Evolutionary conservation across 2,797 vertebrate species (phyloP), one percentile per base, ranked within the genome.

Genomic region (Malacoraja senta): DNA sequence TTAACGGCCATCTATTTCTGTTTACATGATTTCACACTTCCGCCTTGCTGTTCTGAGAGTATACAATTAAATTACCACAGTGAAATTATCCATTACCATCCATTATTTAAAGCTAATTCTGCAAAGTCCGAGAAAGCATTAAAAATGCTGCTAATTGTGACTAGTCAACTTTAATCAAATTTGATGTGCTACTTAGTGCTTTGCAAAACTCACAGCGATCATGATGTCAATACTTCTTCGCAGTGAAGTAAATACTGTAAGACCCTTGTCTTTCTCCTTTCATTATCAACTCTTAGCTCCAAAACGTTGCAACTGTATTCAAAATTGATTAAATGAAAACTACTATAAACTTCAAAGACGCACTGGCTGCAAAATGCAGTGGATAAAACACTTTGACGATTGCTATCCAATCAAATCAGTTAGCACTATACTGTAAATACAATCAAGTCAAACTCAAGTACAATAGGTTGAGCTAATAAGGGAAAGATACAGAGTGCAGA

Each of bases 71-170:
- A 95, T 96, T 95, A 95, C 93, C 83, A 19, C 79, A 65, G 93
- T 35, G 94, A 93, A 95, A 95, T 96, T 94, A 95, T 93, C 93
- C 93, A 93, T 95, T 95, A 94, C 94, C 93, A 94, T 95, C 93
- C 94, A 94, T 95, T 94, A 94, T 26, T 1, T 93, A 93, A 68
- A 0, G 0, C 79, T 94, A 91, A 88, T 93, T 93, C 0, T 81
- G 58, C 53, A 76, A 65, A 29, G 93, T 71, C 84, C 53, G 68
- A 72, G 93, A 93, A 83, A 4, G 86, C 38, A 93, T 61, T 21
- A 92, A 92, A 83, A 93, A 93, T 0, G 12, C 0, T 32, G 76
- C 29, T 93, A 53, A 1, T 32, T 83, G 78, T 24, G 58, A 17
- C 68, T 24, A 1, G 76, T 8, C 72, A 93, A 93, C 93, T 93